phyloP scores from a whole-genome alignment of 2,797 vertebrate genomes.

The Sebastes jordani region DNA sequence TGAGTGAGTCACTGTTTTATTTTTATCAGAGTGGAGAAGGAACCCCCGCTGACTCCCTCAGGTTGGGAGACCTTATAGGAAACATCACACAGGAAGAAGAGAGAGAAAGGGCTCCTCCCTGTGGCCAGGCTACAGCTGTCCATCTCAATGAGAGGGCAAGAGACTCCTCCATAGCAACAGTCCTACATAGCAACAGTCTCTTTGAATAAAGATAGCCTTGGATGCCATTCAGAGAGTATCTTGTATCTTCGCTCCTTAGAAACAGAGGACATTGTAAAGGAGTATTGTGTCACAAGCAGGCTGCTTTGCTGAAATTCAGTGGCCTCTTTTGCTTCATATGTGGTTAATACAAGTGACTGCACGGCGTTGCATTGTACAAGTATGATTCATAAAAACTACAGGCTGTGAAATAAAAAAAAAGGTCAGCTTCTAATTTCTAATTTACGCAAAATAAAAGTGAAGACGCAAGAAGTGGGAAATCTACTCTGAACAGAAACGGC shows the following conservation, averaged over 20 bases:
- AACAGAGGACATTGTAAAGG: constrained; percentile 43
- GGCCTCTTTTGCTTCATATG: constrained; percentile 2
- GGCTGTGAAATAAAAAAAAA: constrained; percentile 6
- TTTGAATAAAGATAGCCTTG: constrained; percentile 76
- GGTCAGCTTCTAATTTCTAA: constrained; percentile 25
- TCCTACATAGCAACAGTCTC: constrained; percentile 84
- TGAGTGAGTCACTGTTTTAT: constrained; percentile 60
- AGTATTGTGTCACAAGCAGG: background rate
- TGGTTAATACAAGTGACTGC: constrained; percentile 10
- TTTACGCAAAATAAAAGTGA: constrained; percentile 17
- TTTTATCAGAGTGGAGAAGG: constrained; percentile 45
- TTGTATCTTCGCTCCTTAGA: constrained; percentile 41
- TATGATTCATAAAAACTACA: constrained; percentile 2
- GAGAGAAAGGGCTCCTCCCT: constrained; percentile 80
- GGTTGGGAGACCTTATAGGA: constrained; percentile 35
- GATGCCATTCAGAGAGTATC: constrained; percentile 59
- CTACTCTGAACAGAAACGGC: constrained; percentile 38
- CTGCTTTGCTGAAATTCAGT: background rate
- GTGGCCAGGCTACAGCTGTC: constrained; percentile 69
- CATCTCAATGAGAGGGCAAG: constrained; percentile 50
- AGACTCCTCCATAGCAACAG: constrained; percentile 85
- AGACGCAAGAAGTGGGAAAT: constrained; percentile 34
- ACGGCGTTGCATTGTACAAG: background rate
- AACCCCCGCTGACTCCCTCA: constrained; percentile 43
- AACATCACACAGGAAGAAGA: constrained; percentile 27